Base-by-base conservation (phyloP, 2,888 invertebrate genomes). In the Biston betularia region DNA sequence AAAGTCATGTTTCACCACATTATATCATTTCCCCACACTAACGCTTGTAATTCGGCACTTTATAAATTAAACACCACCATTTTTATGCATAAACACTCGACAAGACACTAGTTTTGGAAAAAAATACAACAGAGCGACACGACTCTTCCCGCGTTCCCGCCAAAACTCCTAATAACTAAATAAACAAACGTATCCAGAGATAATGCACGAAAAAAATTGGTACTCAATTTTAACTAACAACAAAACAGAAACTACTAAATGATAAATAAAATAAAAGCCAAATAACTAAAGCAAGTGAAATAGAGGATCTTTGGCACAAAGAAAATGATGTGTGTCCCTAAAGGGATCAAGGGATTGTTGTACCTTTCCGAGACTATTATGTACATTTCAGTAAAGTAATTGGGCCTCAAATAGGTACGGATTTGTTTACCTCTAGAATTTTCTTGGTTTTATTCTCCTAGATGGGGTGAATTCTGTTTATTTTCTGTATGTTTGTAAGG, bases 361-460 rank as follows among this genome's bases (percentile, higher is more conserved):
- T 68, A 71, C 71, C 75, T 74, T 81, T 78, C 77, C 70, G 70
- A 71, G 57, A 73, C 77, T 77, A 75, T 80, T 78, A 77, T 68
- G 68, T 77, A 72, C 74, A 72, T 75, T 81, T 79, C 78, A 76
- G 72, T 77, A 80, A 79, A 83, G 82, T 81, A 83, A 83, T 83
- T 82, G 83, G 76, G 74, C 75, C 75, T 78, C 73, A 79, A 77
- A 79, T 78, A 75, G 75, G 74, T 72, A 59, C 66, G 74, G 74
- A 75, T 76, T 74, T 69, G 62, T 78, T 76, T 75, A 68, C 68
- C 73, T 75, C 64, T 61, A 69, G 68, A 69, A 70, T 71, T 72
- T 71, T 70, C 65, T 62, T 53, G 69, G 63, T 58, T 58, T 75
- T 71, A 71, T 74, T 70, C 71, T 65, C 71, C 24, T 63, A 45